Evolutionary conservation across 2,888 invertebrate species (phyloP), one percentile per base, ranked within the genome.

Genomic region (Machimus rusticus): DNA sequence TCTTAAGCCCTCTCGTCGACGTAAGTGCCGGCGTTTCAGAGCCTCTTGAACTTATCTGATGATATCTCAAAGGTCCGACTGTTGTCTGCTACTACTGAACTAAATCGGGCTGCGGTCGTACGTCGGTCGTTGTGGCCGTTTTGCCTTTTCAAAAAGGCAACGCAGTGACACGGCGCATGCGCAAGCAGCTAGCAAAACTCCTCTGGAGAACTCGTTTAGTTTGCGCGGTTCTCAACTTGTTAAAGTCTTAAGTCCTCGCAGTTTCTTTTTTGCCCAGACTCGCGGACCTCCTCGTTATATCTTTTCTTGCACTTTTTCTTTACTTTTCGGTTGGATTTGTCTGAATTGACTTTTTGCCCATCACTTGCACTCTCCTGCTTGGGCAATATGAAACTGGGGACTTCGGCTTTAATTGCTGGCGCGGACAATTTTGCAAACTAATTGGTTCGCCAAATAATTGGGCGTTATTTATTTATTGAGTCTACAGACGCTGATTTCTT

Each of bases 151-250:
- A 39, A 85, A 51, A 74, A 85, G 66, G 46, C 74, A 46, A 43
- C 74, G 74, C 74, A 85, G 28, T 85, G 74, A 85, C 84, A 66
- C 43, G 66, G 84, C 84, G 66, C 84, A 66, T 66, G 66, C 39
- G 74, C 85, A 31, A 31, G 16, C 74, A 74, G 28, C 85, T 23
- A 66, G 57, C 43, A n/a, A 14, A 43, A 43, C 43, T 16, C 74
- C 34, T 66, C 74, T 28, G 12, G 37, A 85, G 85, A 85, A 85
- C 85, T 85, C 74, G 74, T 85, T 85, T 66, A 85, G 85, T 66
- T 46, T 46, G 43, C 43, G 19, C 23, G 66, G 66, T 74, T 74
- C 74, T 74, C 39, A 43, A 43, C 46, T 85, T 43, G 43, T 85
- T 74, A 46, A 85, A 34, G 39, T 39, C 39, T 39, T 39, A 39